phyloP scores from a whole-genome alignment of 1,140 invertebrate genomes.

The Aphis gossypii region DNA sequence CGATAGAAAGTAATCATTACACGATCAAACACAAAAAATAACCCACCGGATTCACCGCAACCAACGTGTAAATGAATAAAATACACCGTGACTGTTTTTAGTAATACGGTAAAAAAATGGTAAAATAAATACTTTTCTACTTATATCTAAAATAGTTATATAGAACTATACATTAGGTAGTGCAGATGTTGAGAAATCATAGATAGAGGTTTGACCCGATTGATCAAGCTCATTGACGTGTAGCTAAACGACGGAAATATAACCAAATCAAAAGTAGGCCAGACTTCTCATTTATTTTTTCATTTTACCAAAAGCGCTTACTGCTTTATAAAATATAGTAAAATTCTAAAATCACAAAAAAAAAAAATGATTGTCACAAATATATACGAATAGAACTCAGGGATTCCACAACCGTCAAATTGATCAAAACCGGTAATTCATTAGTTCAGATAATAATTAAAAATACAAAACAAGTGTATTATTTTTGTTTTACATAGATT shows the following conservation, averaged over 20 bases:
- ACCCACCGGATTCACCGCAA: constrained; percentile 31
- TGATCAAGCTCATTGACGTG: constrained; percentile 20
- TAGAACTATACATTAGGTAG: constrained; percentile 3
- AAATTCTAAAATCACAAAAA: neutral
- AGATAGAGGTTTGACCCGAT: constrained; percentile 42
- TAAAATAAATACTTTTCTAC: constrained; percentile 4
- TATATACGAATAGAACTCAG: neutral
- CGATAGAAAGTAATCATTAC: constrained; percentile 44
- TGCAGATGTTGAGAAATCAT: constrained; percentile 31
- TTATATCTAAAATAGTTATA: neutral
- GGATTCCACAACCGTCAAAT: neutral
- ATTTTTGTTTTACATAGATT: neutral
- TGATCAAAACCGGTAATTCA: neutral
- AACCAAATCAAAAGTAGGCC: constrained; percentile 33
- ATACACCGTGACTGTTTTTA: neutral
- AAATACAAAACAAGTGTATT: neutral
- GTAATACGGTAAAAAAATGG: neutral
- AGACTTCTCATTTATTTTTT: neutral
- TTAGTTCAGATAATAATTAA: neutral
- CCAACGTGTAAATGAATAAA: neutral
- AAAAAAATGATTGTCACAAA: neutral
- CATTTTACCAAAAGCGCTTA: neutral
- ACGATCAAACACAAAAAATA: constrained; percentile 1
- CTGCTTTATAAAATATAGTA: neutral
- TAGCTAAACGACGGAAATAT: neutral